phyloP scores from a whole-genome alignment of 2,888 invertebrate species.

The Leucoptera coffeella region DNA sequence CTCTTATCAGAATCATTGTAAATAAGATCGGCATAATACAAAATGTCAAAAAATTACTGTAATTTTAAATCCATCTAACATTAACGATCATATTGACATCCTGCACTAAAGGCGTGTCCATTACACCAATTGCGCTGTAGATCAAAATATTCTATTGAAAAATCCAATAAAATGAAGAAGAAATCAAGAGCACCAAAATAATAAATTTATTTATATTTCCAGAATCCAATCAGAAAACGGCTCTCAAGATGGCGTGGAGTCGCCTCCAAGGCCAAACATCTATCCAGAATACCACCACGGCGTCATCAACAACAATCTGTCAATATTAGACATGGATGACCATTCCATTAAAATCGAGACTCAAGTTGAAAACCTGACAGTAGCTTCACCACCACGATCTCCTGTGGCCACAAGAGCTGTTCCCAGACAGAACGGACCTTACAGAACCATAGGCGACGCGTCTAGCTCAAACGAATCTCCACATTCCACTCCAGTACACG shows the following conservation, averaged over 20 bases:
- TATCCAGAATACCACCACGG: slow-evolving; percentile 16
- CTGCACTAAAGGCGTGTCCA: too few relatives aligned
- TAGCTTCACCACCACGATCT: slow-evolving; percentile 1
- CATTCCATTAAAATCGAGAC: slow-evolving; percentile 39
- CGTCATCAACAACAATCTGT: slow-evolving; percentile 32
- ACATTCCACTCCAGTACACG: slow-evolving; percentile 52
- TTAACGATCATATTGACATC: too few relatives aligned
- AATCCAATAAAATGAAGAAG: too few relatives aligned
- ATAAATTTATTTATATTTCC: slow-evolving; percentile 1
- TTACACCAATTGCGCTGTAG: too few relatives aligned
- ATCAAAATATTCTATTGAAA: too few relatives aligned
- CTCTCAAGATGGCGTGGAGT: slow-evolving; percentile 10
- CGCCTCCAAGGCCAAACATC: slow-evolving; percentile 4
- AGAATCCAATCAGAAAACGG: slow-evolving; percentile 9
- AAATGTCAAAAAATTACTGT: too few relatives aligned
- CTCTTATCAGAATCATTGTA: background rate
- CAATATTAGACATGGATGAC: slow-evolving; percentile 45
- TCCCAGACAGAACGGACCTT: slow-evolving; percentile 6
- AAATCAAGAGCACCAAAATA: too few relatives aligned
- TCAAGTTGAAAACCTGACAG: slow-evolving; percentile 3
- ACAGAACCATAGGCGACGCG: slow-evolving; percentile 9
- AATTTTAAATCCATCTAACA: too few relatives aligned
- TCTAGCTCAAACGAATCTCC: slow-evolving; percentile 19
- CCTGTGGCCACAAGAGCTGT: slow-evolving; percentile 6
- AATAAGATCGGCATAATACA: background rate